Conservation (phyloP, 2,113 vertebrate genomes). For the Salvelinus namaycush region DNA sequence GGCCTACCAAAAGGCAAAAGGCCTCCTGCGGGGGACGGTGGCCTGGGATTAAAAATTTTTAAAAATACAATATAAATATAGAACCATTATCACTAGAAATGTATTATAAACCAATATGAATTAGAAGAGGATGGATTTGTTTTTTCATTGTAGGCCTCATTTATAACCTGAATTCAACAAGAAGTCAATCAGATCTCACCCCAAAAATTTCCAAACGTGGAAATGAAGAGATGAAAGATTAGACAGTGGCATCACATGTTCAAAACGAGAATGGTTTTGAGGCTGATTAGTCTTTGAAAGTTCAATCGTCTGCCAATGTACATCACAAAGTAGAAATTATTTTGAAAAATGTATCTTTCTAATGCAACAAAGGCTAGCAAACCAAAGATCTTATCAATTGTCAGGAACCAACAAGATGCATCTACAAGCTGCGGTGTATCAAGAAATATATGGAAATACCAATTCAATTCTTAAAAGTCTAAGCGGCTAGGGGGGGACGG, state of each 20-base stretch:
- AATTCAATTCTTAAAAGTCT: too few relatives aligned
- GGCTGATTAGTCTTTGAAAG: not conserved
- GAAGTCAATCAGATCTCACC: too few relatives aligned
- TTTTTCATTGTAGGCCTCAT: too few relatives aligned
- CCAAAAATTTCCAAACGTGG: too few relatives aligned
- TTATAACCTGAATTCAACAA: not conserved
- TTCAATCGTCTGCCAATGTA: not conserved
- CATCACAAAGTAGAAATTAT: not conserved
- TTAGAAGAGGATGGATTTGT: too few relatives aligned
- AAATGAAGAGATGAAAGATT: not conserved
- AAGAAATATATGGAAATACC: not conserved
- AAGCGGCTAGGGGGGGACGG: too few relatives aligned
- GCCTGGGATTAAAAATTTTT: accelerated
- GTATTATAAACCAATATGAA: too few relatives aligned
- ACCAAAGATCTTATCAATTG: not conserved
- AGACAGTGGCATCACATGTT: not conserved
- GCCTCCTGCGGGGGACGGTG: too few relatives aligned
- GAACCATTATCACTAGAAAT: too few relatives aligned
- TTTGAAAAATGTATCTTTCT: not conserved
- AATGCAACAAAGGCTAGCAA: not conserved
- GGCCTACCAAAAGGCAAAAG: too few relatives aligned
- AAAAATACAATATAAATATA: too few relatives aligned
- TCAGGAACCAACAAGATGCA: not conserved
- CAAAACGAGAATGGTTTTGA: not conserved
- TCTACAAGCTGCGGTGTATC: not conserved